Evolutionary conservation across 2,888 invertebrate genomes (phyloP).

Genomic region (Eudasyphora cyanicolor): DNA sequence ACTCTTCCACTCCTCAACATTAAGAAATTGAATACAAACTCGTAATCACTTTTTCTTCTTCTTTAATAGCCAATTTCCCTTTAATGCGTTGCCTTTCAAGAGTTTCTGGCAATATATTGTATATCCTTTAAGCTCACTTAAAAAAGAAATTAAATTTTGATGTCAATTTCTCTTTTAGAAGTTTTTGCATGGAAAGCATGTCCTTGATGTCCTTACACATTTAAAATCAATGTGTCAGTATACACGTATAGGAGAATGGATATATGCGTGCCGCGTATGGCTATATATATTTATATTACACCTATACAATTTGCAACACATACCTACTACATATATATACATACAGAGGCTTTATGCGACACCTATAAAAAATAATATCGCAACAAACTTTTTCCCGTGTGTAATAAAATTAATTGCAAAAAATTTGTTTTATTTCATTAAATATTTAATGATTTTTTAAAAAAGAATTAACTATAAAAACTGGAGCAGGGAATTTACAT

Average conservation of each 20-base stretch:
- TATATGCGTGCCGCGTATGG: neutral
- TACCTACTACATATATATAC: too few relatives aligned
- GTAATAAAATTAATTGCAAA: constrained; percentile 6
- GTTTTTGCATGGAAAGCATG: too few relatives aligned
- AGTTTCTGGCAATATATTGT: neutral
- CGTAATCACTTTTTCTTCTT: neutral
- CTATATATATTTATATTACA: neutral
- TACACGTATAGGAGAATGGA: neutral
- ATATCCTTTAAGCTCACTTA: neutral
- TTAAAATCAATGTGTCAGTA: neutral
- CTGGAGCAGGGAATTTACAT: too few relatives aligned
- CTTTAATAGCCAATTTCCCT: neutral
- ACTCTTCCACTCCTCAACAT: too few relatives aligned
- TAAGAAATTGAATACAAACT: too few relatives aligned
- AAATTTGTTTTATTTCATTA: constrained; percentile 31
- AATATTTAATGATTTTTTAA: constrained; percentile 46
- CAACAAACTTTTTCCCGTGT: neutral
- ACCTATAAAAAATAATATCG: neutral
- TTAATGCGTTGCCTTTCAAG: neutral
- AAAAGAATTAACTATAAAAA: neutral
- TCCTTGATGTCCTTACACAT: too few relatives aligned
- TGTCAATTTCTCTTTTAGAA: neutral
- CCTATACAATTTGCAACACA: neutral
- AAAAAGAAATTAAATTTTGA: neutral
- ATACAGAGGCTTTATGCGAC: neutral